These are phyloP conservation scores for Pomatorhinus ruficollis DNA, from an alignment of 2,113 vertebrate species.

Conservation along the genomic window DNA sequence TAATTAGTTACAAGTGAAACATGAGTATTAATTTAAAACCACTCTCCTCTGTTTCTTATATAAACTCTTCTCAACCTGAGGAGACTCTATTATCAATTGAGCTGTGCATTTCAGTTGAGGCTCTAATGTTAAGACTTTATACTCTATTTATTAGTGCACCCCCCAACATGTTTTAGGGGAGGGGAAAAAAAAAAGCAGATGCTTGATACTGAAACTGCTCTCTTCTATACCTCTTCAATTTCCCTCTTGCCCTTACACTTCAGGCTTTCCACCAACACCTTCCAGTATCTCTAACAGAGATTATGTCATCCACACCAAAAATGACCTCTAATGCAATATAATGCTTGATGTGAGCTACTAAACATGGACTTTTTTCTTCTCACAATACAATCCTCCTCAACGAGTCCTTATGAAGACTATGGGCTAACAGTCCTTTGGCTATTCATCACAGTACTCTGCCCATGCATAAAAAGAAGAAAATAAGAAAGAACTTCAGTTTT, in stretches of 20 bases:
- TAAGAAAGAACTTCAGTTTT: background rate
- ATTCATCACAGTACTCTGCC: background rate
- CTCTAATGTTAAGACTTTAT: background rate
- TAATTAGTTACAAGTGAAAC: slow-evolving; percentile 12
- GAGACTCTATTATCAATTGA: background rate
- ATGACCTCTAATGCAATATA: background rate
- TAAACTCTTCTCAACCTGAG: background rate
- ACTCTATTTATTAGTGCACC: background rate
- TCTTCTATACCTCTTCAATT: background rate
- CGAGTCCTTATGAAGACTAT: background rate
- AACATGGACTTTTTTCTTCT: background rate
- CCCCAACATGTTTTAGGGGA: fast-evolving
- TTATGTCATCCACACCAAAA: background rate
- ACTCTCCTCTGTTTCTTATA: background rate
- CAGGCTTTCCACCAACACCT: background rate
- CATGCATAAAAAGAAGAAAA: background rate
- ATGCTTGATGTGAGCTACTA: background rate
- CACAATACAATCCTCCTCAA: background rate
- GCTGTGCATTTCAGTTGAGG: background rate
- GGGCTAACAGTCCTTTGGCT: background rate
- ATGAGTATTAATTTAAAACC: background rate
- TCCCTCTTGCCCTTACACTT: background rate
- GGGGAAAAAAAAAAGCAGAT: too few species aligned
- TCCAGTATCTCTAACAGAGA: background rate
- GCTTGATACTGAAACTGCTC: background rate